A percentile compares a stretch with the other conserved stretches of the same genome.
Conservation (phyloP, 2,888 invertebrate genomes). For the Penaeus monodon region DNA sequence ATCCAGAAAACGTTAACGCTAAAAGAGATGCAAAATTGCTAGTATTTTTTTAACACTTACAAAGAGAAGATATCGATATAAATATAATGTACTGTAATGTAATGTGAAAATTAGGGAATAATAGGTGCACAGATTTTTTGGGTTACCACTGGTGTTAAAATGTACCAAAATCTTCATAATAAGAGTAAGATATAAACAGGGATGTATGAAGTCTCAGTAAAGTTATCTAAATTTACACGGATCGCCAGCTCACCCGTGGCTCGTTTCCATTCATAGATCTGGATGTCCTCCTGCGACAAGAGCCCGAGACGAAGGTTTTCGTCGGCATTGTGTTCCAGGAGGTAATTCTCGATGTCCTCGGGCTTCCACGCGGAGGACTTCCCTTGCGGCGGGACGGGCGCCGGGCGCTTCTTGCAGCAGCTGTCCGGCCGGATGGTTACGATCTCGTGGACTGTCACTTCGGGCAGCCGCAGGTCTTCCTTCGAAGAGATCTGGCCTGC, state of each 20-base stretch:
- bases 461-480: neutral
- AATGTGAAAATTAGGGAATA: neutral
- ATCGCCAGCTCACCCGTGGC: constrained; percentile 48
- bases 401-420: constrained; percentile 11
- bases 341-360: constrained; percentile 57
- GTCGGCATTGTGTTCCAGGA: constrained; percentile 54
- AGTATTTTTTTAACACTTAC: too few species aligned
- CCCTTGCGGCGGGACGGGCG: constrained; percentile 28
- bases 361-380: constrained; percentile 41
- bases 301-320: constrained; percentile 60
- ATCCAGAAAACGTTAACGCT: too few species aligned
- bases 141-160: too few species aligned
- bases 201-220: neutral
- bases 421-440: neutral
- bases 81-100: too few species aligned
- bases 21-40: too few species aligned
- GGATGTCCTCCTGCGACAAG: constrained; percentile 58
- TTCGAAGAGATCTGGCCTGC: neutral
- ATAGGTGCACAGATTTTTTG: too few species aligned
- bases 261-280: constrained; percentile 61
- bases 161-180: too few species aligned
- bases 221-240: too few species aligned
- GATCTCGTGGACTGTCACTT: constrained; percentile 38
- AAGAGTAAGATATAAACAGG: too few species aligned
- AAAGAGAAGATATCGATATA: too few species aligned